Evolutionary conservation across 2,797 vertebrate genomes (phyloP), one percentile per base, ranked within the genome.

Genomic region (Epinephelus coioides): DNA sequence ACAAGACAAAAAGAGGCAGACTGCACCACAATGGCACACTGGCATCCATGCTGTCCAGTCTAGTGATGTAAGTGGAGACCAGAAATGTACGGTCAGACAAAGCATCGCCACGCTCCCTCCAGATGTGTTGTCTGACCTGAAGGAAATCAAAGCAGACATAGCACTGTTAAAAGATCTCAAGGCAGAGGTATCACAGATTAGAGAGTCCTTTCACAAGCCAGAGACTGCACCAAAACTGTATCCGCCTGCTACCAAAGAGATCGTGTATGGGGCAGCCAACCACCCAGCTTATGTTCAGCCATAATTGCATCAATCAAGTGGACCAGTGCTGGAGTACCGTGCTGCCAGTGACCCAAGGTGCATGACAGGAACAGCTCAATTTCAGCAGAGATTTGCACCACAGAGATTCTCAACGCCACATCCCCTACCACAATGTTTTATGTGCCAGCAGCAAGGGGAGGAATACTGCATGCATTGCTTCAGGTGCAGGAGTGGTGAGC

Each of bases 71-170:
- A 49, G 51, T 62, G 56, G 5, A 50, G 59, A 70, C 1, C 5
- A 46, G 27, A 70, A 34, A 43, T 3, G 3, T 30, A 30, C 30
- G 1, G 30, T 3, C 3, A 3, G 30, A 6, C 30, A 30, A 30
- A 30, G 5, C 30, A 30, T 30, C 1, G 30, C 1, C 3, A 5
- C 19, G 12, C 30, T 70, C 1, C 59, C 67, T 5, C 17, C 59
- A 12, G 51, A 64, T 65, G 27, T 70, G 2, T 5, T 70, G 0
- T 59, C 68, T 49, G 68, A 59, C 30, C 30, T 30, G 30, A 6
- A 30, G 3, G 6, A 30, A 69, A 62, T 69, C 0, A 69, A 77
- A 69, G 74, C 65, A 49, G 74, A 69, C n/a, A 62, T 77, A n/a
- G n/a, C 62, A 7, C 25, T 69, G 57, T 30, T 77, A 3, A 69